Evolutionary conservation across 37 sponge, comb jelly and placozoan genomes (phyloP).

Genomic region (Spongia lamella): DNA sequence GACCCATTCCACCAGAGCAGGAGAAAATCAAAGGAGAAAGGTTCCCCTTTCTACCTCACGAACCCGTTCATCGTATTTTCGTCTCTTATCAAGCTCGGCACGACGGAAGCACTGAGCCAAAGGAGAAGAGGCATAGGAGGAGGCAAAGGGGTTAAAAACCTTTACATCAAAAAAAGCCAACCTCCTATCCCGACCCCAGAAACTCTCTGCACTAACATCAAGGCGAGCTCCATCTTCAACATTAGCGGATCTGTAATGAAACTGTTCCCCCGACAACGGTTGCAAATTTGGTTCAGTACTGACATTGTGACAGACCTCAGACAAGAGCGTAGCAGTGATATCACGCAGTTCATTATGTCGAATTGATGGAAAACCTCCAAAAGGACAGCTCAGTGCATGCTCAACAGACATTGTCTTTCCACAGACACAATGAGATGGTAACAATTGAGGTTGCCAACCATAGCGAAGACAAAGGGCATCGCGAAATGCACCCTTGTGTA

Average conservation of each 20-base stretch:
- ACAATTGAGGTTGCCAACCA: too few species aligned
- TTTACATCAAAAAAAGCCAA: constrained; percentile 7
- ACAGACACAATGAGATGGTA: too few species aligned
- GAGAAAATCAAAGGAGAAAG: too few species aligned
- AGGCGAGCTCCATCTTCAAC: too few species aligned
- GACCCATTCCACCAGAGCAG: too few species aligned
- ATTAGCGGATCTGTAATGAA: constrained; percentile 24
- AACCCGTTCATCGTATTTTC: constrained; percentile 29
- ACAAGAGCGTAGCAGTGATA: constrained; percentile 29
- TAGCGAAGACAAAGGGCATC: too few species aligned
- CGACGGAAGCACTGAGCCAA: constrained; percentile 17
- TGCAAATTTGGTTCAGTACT: constrained; percentile 14
- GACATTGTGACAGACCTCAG: constrained; percentile 50
- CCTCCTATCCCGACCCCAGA: constrained; percentile 28
- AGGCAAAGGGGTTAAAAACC: constrained; percentile 12
- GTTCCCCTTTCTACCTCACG: background rate
- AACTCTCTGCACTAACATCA: constrained; percentile 24
- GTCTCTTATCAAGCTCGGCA: constrained; percentile 19
- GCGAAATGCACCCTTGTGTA: constrained; percentile 31
- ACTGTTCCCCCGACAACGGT: constrained; percentile 16
- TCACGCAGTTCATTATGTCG: constrained; percentile 39
- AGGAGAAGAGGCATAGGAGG: too few species aligned
- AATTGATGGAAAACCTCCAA: constrained; percentile 22
- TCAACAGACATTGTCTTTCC: too few species aligned
- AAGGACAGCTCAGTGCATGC: constrained; percentile 20